phyloP scores from a whole-genome alignment of 2,113 vertebrate genomes.

The Rallus limicola region DNA sequence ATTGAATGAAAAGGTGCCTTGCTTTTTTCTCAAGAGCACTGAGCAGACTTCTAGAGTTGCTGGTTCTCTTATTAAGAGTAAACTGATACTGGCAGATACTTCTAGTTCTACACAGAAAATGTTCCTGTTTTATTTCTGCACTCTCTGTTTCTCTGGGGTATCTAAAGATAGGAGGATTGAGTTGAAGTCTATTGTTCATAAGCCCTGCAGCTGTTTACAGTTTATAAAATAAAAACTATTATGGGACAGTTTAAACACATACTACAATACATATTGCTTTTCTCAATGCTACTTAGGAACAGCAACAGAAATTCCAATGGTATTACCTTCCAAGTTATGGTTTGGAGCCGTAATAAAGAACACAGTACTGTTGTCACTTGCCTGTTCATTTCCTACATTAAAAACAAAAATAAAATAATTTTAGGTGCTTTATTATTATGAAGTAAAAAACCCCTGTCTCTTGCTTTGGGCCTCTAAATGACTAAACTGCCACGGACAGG shows the following conservation, averaged over 20 bases:
- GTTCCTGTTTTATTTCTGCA: not conserved
- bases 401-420: not conserved
- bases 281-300: not conserved
- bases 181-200: not conserved
- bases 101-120: not conserved
- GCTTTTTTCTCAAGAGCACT: not conserved
- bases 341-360: rapidly evolving
- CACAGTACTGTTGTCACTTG: not conserved
- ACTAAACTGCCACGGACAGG: not conserved
- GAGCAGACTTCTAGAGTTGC: not conserved
- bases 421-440: not conserved
- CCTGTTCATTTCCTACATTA: not conserved
- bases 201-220: not conserved
- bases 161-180: not conserved
- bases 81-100: not conserved
- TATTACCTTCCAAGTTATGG: not conserved
- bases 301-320: not conserved
- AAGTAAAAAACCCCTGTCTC: not conserved
- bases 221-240: not conserved
- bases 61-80: not conserved
- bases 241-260: not conserved
- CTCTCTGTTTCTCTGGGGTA: not conserved
- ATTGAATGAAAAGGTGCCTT: not conserved
- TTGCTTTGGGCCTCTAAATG: not conserved
- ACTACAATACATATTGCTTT: not conserved